Evolutionary conservation across 2,888 invertebrate species (phyloP).

Genomic region (Folsomia candida): DNA sequence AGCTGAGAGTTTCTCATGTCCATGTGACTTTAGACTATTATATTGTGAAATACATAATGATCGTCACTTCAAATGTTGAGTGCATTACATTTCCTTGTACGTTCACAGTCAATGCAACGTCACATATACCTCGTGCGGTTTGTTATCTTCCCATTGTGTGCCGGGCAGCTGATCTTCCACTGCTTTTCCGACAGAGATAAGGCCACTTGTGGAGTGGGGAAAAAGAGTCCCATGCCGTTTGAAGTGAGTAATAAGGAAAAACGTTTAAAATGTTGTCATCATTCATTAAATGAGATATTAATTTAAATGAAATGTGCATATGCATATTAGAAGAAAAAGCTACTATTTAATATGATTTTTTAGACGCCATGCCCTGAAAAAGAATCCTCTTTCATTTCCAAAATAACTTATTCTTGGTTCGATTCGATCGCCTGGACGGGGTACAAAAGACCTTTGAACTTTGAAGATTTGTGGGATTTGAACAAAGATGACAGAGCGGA

Average conservation of each 20-base stretch:
- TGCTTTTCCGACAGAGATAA: slow-evolving; percentile 1
- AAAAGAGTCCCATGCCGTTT: slow-evolving; percentile 20
- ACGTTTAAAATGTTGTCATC: too few species aligned
- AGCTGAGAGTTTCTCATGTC: too few species aligned
- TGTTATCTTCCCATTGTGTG: slow-evolving; percentile 7
- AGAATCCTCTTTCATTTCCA: slow-evolving; percentile 57
- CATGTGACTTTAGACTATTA: too few species aligned
- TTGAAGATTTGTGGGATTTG: slow-evolving; percentile 58
- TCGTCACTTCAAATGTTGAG: neutral
- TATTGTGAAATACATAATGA: neutral
- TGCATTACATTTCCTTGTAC: too few species aligned
- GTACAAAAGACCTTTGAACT: slow-evolving; percentile 55
- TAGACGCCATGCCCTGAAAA: slow-evolving; percentile 56
- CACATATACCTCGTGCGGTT: slow-evolving; percentile 8
- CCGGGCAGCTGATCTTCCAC: slow-evolving; percentile 11
- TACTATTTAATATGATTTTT: neutral
- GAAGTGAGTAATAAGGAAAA: neutral
- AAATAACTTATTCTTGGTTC: slow-evolving; percentile 59
- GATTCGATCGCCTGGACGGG: slow-evolving; percentile 55
- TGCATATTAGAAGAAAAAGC: too few species aligned
- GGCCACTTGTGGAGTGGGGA: slow-evolving; percentile 21
- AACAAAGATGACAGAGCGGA: slow-evolving; percentile 54
- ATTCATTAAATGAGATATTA: neutral
- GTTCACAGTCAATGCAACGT: neutral
- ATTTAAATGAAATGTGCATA: neutral